phyloP scores from a whole-genome alignment of 1,140 invertebrate species.

The Drosophila yakuba region DNA sequence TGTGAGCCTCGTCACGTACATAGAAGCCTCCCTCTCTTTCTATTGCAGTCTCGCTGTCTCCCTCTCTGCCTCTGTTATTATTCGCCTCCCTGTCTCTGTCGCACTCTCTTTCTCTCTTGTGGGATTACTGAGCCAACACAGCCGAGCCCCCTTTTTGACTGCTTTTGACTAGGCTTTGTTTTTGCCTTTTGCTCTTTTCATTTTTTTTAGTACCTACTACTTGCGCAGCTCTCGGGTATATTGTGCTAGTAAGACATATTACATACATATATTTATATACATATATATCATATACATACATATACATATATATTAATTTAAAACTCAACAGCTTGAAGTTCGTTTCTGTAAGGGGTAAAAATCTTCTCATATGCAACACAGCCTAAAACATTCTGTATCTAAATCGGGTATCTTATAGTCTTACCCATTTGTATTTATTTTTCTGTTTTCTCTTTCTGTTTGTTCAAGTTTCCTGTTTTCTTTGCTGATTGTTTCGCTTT shows the following conservation, averaged over 20 bases:
- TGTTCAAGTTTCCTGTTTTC: conserved; percentile 17
- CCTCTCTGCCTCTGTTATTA: conserved; percentile 17
- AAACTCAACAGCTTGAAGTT: too few species aligned
- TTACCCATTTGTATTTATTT: background rate
- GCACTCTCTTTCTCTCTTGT: background rate
- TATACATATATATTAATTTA: too few species aligned
- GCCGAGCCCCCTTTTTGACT: conserved; percentile 65
- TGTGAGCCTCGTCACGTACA: conserved; percentile 43
- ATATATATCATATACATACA: too few species aligned
- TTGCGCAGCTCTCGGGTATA: too few species aligned
- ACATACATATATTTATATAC: too few species aligned
- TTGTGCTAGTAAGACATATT: background rate
- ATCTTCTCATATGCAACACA: background rate
- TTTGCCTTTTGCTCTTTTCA: conserved; percentile 29
- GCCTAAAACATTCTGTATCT: too few species aligned
- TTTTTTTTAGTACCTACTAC: conserved; percentile 11
- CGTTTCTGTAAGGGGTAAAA: too few species aligned
- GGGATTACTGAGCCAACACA: background rate
- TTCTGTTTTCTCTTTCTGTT: conserved; percentile 9
- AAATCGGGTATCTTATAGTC: background rate
- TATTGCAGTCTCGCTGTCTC: background rate
- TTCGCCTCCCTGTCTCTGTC: conserved; percentile 1
- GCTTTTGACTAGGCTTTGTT: conserved; percentile 19
- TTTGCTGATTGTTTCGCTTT: conserved; percentile 15
- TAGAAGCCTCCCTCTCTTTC: conserved; percentile 3